Evolutionary conservation across 2,888 invertebrate species (phyloP), one percentile per base, ranked within the genome.

Genomic region (Chironomus riparius): DNA sequence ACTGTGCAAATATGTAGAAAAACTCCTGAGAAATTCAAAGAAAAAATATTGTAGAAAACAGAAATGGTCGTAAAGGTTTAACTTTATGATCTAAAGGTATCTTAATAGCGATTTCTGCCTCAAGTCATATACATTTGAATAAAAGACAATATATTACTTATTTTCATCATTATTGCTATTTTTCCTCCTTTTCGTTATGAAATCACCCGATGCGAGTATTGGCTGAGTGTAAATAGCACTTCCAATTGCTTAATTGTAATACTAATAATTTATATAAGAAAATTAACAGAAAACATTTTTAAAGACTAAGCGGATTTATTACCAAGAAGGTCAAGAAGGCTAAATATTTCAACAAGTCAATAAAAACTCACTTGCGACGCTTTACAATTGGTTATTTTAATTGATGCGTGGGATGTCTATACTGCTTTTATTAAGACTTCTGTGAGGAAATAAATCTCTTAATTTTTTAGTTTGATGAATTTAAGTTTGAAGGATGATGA

Each of bases 301-400:
- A 18, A 56, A 56, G 56, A 56, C 56, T 18, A 56, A 56, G 56
- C 56, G 56, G 56, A 56, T 56, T 56, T 15, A 56, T 56, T 18
- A 56, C 7, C 24, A 70, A 70, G 70, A 70, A 70, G 70, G 70
- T 70, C 70, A 70, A 28, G 13, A 10, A 28, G 38, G 47, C 48
- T 0, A 56, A 56, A 38, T 10, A 70, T 70, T 47, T 70, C 70
- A 70, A 48, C 68, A 70, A 47, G 18, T 47, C 21, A n/a, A 47
- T 47, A 21, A 13, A 47, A 28, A 47, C 12, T 56, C 5, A 15
- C 18, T 38, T 18, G 18, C 56, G 56, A 18, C 56, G 56, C 65
- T 21, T 24, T 22, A 21, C 24, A 65, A 65, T 65, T 65, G 65
- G 24, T 24, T 24, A 24, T 18, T 56, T 38, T 38, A 38, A 38